Base-by-base conservation (phyloP, 2,113 vertebrate species). In the Apistogramma diplotaenia region DNA sequence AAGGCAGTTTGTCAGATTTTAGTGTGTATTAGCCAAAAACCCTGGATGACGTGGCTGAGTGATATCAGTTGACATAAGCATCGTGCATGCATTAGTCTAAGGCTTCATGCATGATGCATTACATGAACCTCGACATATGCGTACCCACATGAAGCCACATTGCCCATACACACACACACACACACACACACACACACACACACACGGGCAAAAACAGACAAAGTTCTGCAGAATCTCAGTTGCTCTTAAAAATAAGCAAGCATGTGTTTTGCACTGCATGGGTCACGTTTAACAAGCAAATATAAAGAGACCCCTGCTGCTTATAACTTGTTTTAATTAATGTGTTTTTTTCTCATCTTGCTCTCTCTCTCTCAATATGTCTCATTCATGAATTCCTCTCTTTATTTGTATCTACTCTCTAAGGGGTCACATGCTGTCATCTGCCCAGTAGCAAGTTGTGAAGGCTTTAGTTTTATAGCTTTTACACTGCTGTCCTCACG, bases 241-340 rank as follows among this genome's bases (percentile, higher is more conserved):
- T 85, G 67, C 83, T 83, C 85, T 83, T 35, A 46, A 29, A 59
- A 49, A 55, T 51, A 54, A 58, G 29, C 19, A 21, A 78, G 74
- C 67, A 53, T 84, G 85, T 87, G 82, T 87, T 72, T 82, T 35
- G 13, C 91, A 5, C 88, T 8, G 18, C 79, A 75, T 67, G 89
- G 76, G 76, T 88, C 83, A 80, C 54, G 54, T 85, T 90, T 91
- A 90, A 93, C 78, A 83, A 86, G 90, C 73, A 72, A 51, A 88
- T 88, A 82, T 87, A 89, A 91, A 85, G 74, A 82, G 85, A 82
- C 76, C 76, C 91, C 89, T 4, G 31, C 85, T 84, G 90, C 85
- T 89, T 72, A 85, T 7, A 46, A 76, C 85, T 74, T 54, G 76
- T 85, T 92, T 85, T 86, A 86, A 90, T 89, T 86, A 80, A 83